phyloP scores from a whole-genome alignment of 2,797 vertebrate genomes.

The Sebastes flavidus region DNA sequence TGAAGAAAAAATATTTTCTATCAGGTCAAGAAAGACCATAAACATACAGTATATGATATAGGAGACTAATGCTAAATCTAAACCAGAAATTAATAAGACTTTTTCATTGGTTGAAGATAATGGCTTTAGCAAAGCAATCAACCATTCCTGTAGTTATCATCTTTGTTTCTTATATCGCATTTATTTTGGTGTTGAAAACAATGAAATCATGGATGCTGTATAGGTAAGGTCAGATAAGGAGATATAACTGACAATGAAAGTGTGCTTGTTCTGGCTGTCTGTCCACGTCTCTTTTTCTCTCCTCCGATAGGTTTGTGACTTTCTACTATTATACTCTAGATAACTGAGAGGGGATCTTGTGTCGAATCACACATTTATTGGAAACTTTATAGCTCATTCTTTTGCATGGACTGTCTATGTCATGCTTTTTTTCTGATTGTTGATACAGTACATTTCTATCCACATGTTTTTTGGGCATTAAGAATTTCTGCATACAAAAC shows the following conservation, averaged over 20 bases:
- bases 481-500: background rate
- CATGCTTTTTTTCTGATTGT: background rate
- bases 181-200: background rate
- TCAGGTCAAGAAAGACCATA: background rate
- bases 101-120: background rate
- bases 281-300: too few relatives aligned
- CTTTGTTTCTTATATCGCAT: background rate
- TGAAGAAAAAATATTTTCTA: background rate
- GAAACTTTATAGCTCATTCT: too few relatives aligned
- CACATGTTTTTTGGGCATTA: background rate
- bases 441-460: background rate
- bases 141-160: background rate
- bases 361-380: accelerated
- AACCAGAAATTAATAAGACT: background rate
- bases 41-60: background rate
- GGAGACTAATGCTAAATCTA: background rate
- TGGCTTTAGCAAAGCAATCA: background rate
- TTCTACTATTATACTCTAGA: too few relatives aligned
- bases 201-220: background rate
- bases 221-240: background rate
- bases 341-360: too few relatives aligned
- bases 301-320: too few relatives aligned
- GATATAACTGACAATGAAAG: background rate
- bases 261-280: too few relatives aligned
- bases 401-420: background rate